A percentile compares a stretch with the other conserved stretches of the same genome.
phyloP scores from a whole-genome alignment of 2,113 vertebrate genomes.

The Hippoglossus stenolepis region DNA sequence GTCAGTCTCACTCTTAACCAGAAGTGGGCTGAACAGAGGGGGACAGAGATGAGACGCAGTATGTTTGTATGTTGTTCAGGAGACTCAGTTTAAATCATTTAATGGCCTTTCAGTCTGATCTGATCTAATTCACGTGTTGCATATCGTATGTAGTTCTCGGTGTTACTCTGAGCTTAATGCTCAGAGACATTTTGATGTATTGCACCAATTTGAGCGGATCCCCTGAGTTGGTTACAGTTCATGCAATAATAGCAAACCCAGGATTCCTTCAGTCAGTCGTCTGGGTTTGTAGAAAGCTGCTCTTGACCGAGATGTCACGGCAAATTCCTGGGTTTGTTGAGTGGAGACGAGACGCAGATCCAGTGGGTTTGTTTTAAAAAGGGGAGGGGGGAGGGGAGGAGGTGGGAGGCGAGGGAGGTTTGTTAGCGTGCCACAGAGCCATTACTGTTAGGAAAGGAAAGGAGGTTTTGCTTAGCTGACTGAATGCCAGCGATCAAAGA shows the following conservation, averaged over 20 bases:
- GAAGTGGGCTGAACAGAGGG: too few species aligned
- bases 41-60: too few species aligned
- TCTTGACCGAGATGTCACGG: constrained; percentile 36
- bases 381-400: background rate
- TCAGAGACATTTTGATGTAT: background rate
- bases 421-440: constrained; percentile 44
- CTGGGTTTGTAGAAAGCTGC: constrained; percentile 20
- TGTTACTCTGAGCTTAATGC: background rate
- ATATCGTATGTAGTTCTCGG: background rate
- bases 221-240: background rate
- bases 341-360: constrained; percentile 25
- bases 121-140: background rate
- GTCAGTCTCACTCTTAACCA: too few species aligned
- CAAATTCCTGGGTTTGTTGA: constrained; percentile 42
- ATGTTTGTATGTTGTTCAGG: background rate
- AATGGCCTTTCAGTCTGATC: background rate
- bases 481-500: constrained; percentile 41
- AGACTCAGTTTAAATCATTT: background rate
- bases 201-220: background rate
- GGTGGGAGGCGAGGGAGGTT: background rate
- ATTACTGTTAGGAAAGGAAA: constrained; percentile 50
- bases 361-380: constrained; percentile 47
- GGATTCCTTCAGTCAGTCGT: constrained; percentile 6
- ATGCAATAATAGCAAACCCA: constrained; percentile 18
- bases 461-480: constrained; percentile 35